Base-by-base conservation (phyloP, 92 coral and sea anemone genomes). In the Phenganax stokvisi region DNA sequence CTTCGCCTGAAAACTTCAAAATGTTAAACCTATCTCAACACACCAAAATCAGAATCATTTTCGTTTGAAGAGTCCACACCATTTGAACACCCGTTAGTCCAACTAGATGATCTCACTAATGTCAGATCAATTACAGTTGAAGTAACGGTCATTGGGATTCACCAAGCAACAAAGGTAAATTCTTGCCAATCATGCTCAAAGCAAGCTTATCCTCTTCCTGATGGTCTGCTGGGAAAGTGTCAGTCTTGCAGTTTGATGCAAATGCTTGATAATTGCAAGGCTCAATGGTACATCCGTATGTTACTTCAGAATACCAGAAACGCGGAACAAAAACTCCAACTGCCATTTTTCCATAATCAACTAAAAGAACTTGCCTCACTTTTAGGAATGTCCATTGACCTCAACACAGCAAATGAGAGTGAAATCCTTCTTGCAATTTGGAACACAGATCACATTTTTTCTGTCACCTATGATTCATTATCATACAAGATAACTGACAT, bases 11-110 rank as follows among this genome's bases (percentile, higher is more conserved):
- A 78, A 12, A 44, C 75, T 31, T 64, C 81, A 37, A 82, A 70
- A 65, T 79, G 70, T 65, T 80, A 83, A 30, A 61, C 71, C 12
- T 83, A 86, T 52, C 76, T 86, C 71, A 86, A 86, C 76, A 83
- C 86, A 6, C 70, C 86, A 74, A 83, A 83, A 62, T 71, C 76
- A 71, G 81, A 63, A 13, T 37, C 15, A 55, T 12, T 69, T 82
- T 75, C 72, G 17, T 63, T 73, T 20, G n/a, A 28, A 63, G 56
- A 16, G 60, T 58, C 29, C 51, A 44, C 74, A 83, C 81, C 72
- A 10, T 83, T 83, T 74, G 73, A 57, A 62, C 86, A 83, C 27
- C 72, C 58, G 20, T 53, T 83, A 13, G 86, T 76, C 54, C 81
- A 83, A 56, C 74, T 83, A 37, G 86, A 83, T 57, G 82, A 78